These are phyloP conservation scores for Lacanobia wlatinum DNA, from an alignment of 2,888 invertebrate species.

Conservation along the genomic window DNA sequence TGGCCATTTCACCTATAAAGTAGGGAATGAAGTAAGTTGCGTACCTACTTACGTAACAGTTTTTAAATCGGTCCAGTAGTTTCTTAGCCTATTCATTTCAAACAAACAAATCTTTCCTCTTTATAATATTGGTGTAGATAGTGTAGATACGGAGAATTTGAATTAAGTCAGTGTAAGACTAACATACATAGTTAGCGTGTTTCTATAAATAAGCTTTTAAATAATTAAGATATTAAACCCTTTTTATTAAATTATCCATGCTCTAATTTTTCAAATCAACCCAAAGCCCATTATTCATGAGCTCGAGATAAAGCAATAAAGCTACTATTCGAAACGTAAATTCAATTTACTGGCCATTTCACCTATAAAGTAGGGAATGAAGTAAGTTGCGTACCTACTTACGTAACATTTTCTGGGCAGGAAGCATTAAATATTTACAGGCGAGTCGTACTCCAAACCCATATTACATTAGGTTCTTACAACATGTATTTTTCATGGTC, in stretches of 20 bases:
- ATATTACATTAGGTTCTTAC: constrained; percentile 15
- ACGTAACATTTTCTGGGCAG: constrained; percentile 28
- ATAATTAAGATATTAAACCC: no score
- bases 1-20: constrained; percentile 29
- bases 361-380: constrained; percentile 23
- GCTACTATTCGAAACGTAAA: neutral
- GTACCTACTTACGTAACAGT: constrained; percentile 22
- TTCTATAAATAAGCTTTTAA: no score
- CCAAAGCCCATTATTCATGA: neutral
- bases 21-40: constrained; percentile 20
- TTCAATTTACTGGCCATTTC: constrained; percentile 37
- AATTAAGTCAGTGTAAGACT: no score
- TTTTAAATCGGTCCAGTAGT: no score
- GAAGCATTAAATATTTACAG: constrained; percentile 53
- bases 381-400: constrained; percentile 24
- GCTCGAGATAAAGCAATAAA: constrained; percentile 1
- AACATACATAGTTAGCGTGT: no score
- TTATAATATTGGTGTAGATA: no score
- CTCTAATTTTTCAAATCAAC: neutral
- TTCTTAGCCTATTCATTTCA: no score
- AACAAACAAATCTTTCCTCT: no score
- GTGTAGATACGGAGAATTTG: no score
- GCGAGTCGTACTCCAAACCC: constrained; percentile 24
- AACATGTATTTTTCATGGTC: constrained; percentile 48
- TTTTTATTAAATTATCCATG: neutral